Evolutionary conservation across 2,888 invertebrate species (phyloP).

Genomic region (Acanthosoma haemorrhoidale): DNA sequence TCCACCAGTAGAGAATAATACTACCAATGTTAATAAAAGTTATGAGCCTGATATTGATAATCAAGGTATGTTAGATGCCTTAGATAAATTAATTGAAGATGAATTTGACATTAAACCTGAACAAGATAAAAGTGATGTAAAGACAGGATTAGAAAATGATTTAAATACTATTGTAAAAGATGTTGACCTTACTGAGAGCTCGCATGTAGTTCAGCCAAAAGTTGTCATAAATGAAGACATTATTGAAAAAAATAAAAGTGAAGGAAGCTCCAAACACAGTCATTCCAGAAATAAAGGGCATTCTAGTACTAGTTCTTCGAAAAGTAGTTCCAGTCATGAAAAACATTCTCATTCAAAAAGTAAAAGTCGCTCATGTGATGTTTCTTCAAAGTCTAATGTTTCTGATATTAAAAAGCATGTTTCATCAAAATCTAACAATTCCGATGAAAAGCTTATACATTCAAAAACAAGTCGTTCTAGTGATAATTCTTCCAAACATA

Average conservation of each 20-base stretch:
- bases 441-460: neutral
- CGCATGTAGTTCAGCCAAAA: neutral
- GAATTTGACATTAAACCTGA: neutral
- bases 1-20: neutral
- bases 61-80: neutral
- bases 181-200: neutral
- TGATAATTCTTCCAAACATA: neutral
- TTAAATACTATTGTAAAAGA: neutral
- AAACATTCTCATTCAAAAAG: neutral
- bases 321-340: neutral
- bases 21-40: neutral
- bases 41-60: neutral
- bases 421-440: neutral
- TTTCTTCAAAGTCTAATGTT: neutral
- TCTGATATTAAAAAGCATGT: neutral
- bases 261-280: neutral
- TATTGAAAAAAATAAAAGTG: neutral
- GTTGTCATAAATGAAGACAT: neutral
- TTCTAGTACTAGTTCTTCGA: neutral
- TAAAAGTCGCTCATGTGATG: neutral
- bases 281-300: neutral
- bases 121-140: neutral
- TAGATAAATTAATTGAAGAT: conserved; percentile 16
- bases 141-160: neutral
- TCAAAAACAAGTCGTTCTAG: neutral